phyloP scores from a whole-genome alignment of 1,140 invertebrate genomes.

The Phenacoccus solenopsis region DNA sequence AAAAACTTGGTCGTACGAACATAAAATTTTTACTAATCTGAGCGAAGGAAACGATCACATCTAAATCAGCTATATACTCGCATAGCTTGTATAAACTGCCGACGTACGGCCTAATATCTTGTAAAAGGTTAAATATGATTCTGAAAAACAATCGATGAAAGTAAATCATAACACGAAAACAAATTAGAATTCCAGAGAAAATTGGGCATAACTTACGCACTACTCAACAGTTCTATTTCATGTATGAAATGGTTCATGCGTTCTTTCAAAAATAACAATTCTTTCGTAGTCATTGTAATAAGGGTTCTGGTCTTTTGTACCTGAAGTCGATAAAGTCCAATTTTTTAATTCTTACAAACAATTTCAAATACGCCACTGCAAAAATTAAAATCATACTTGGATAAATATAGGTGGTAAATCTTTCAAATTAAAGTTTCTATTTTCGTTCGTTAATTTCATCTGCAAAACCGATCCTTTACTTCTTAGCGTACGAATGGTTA shows the following conservation, averaged over 20 bases:
- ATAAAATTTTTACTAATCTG: constrained; percentile 38
- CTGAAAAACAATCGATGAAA: constrained; percentile 33
- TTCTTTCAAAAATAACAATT: constrained; percentile 52
- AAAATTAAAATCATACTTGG: constrained; percentile 37
- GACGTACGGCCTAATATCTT: constrained; percentile 51
- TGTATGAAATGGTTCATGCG: constrained; percentile 56
- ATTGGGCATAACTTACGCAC: constrained; percentile 45
- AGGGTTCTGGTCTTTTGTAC: constrained; percentile 45
- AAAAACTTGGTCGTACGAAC: constrained; percentile 61
- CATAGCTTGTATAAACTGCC: constrained; percentile 63
- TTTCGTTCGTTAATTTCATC: constrained; percentile 36
- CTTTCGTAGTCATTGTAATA: constrained; percentile 63
- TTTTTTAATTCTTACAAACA: too few relatives aligned
- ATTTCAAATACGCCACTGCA: too few relatives aligned
- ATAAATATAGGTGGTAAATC: constrained; percentile 52
- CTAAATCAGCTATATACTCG: constrained; percentile 64
- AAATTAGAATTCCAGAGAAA: neutral
- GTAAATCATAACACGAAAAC: constrained; percentile 24
- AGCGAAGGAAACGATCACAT: constrained; percentile 61
- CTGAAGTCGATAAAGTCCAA: constrained; percentile 31
- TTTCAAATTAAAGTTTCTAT: constrained; percentile 36
- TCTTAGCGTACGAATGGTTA: constrained; percentile 50
- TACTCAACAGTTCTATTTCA: constrained; percentile 68
- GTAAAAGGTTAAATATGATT: constrained; percentile 44
- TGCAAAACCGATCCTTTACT: constrained; percentile 64